Evolutionary conservation across 2,113 vertebrate species (phyloP).

Genomic region (Sylvilagus bachmani): DNA sequence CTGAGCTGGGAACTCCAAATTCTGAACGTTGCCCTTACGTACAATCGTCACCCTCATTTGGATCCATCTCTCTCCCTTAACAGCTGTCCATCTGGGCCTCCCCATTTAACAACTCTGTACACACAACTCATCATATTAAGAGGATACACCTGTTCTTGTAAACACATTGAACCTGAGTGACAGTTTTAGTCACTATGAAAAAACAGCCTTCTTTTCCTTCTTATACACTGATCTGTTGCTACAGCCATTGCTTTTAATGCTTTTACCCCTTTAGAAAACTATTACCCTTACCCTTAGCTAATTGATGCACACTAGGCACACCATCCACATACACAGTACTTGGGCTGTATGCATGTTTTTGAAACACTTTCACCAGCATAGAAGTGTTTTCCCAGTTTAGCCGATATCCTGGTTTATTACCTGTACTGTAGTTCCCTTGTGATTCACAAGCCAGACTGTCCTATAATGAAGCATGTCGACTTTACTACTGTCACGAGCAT

Average conservation of each 20-base stretch:
- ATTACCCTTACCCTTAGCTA: background rate
- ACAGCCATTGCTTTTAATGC: background rate
- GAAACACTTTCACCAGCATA: background rate
- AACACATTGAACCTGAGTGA: background rate
- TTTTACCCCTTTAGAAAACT: background rate
- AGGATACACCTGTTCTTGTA: conserved; percentile 13
- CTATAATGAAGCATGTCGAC: conserved; percentile 71
- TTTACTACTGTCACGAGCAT: conserved; percentile 74
- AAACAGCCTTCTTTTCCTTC: background rate
- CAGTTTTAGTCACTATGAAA: background rate
- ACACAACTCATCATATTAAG: conserved; percentile 9
- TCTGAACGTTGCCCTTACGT: background rate
- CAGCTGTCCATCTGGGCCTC: background rate
- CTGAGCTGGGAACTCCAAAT: conserved; percentile 40
- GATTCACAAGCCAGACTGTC: conserved; percentile 55
- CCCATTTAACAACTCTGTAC: conserved; percentile 38
- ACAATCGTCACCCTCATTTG: background rate
- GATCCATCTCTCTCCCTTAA: conserved; percentile 6
- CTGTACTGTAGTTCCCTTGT: conserved; percentile 23
- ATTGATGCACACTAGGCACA: background rate
- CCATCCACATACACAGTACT: background rate
- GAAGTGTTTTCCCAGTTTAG: conserved; percentile 48
- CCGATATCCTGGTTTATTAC: conserved; percentile 33
- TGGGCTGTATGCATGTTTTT: background rate
- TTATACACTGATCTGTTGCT: background rate